These are phyloP conservation scores for Macheiramphus alcinus DNA, from an alignment of 2,113 vertebrate genomes.

Conservation along the genomic window DNA sequence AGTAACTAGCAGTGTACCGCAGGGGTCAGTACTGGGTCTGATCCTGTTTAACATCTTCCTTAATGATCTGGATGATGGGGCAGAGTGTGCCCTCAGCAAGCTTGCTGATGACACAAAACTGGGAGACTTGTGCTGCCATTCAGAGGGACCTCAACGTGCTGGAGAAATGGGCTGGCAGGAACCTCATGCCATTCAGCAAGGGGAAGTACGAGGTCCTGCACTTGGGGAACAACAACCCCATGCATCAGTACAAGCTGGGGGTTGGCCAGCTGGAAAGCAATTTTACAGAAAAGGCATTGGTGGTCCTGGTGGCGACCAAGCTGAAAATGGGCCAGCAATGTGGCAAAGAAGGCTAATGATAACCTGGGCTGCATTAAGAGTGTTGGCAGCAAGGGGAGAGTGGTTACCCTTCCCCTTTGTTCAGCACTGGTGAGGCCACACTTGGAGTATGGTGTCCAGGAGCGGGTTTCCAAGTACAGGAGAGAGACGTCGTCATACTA, in stretches of 20 bases:
- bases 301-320: not conserved
- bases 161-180: not conserved
- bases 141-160: not conserved
- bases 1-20: accelerated
- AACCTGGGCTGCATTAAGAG: not conserved
- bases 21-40: not conserved
- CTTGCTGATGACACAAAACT: not conserved
- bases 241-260: not conserved
- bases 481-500: not conserved
- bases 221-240: not conserved
- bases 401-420: not conserved
- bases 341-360: not conserved
- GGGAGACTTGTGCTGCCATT: not conserved
- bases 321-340: not conserved
- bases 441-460: not conserved
- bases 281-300: not conserved
- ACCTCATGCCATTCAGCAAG: not conserved
- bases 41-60: not conserved
- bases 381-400: not conserved
- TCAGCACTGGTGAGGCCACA: not conserved
- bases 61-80: not conserved
- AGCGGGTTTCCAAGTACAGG: not conserved
- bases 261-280: not conserved
- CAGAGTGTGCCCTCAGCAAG: not conserved
- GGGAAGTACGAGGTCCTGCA: not conserved